These are phyloP conservation scores for Acrobasis consociella DNA, from an alignment of 2,888 invertebrate genomes.

Conservation along the genomic window DNA sequence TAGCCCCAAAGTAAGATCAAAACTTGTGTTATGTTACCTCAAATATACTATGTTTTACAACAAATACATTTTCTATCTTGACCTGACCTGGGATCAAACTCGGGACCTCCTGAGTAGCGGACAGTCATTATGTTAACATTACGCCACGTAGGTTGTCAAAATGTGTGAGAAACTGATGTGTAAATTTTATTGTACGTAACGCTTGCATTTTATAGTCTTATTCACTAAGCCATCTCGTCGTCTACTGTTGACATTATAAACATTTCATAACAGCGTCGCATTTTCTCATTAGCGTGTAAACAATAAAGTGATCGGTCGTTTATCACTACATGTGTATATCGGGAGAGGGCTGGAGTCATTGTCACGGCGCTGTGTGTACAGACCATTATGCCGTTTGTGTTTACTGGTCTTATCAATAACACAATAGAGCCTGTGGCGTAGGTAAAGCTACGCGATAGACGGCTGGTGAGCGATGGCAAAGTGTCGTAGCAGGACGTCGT, in stretches of 20 bases:
- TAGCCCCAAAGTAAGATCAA: too few relatives aligned
- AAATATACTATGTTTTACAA: too few relatives aligned
- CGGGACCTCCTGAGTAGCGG: too few relatives aligned
- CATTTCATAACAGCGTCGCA: slow-evolving; percentile 26
- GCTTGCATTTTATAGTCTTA: neutral
- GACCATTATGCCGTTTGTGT: slow-evolving; percentile 64
- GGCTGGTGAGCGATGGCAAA: slow-evolving; percentile 1
- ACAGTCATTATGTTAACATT: too few relatives aligned
- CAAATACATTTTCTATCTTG: too few relatives aligned
- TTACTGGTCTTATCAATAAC: slow-evolving; percentile 78
- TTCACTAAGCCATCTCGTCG: neutral
- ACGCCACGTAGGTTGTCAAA: too few relatives aligned
- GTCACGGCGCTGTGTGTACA: slow-evolving; percentile 61
- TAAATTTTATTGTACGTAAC: too few relatives aligned
- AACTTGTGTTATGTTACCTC: too few relatives aligned
- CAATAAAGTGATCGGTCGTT: slow-evolving; percentile 42
- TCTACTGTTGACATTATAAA: slow-evolving; percentile 2
- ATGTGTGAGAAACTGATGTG: too few relatives aligned
- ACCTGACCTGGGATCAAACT: too few relatives aligned
- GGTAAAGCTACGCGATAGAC: slow-evolving; percentile 37
- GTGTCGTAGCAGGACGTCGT: too few relatives aligned
- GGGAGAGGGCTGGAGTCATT: slow-evolving; percentile 55
- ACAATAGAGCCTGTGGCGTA: slow-evolving; percentile 37
- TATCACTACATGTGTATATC: slow-evolving; percentile 38
- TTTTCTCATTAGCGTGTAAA: slow-evolving; percentile 48